Conservation (phyloP, 2,113 vertebrate species). For the Xenotilapia longispinis region DNA sequence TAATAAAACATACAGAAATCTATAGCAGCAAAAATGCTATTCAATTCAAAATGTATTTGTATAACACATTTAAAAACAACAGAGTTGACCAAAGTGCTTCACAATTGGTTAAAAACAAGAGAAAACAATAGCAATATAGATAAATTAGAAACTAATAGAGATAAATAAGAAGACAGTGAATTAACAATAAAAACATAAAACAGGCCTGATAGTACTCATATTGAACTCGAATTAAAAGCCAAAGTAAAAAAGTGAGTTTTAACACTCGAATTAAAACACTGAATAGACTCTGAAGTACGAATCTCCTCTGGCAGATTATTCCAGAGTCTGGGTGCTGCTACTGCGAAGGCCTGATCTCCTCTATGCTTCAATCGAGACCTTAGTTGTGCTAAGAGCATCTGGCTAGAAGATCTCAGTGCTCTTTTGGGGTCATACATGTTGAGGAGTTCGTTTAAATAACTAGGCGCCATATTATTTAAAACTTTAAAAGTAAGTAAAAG, state of each 20-base stretch:
- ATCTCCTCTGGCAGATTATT: background rate
- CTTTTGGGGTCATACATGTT: background rate
- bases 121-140: background rate
- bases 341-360: background rate
- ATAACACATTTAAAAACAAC: background rate
- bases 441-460: accelerated
- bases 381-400: background rate
- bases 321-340: background rate
- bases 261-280: accelerated
- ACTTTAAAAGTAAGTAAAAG: background rate
- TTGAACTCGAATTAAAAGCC: background rate
- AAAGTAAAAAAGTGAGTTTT: background rate
- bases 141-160: background rate
- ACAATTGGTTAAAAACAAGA: background rate
- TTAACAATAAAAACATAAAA: background rate
- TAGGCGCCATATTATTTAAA: background rate
- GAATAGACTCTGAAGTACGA: background rate
- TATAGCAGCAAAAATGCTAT: background rate
- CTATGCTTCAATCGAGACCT: background rate
- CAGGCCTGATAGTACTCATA: background rate
- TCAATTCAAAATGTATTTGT: background rate
- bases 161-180: background rate
- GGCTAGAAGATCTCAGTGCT: background rate
- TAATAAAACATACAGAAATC: background rate
- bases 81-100: background rate